Base-by-base conservation (phyloP, 2,113 vertebrate genomes). In the Tichodroma muraria region DNA sequence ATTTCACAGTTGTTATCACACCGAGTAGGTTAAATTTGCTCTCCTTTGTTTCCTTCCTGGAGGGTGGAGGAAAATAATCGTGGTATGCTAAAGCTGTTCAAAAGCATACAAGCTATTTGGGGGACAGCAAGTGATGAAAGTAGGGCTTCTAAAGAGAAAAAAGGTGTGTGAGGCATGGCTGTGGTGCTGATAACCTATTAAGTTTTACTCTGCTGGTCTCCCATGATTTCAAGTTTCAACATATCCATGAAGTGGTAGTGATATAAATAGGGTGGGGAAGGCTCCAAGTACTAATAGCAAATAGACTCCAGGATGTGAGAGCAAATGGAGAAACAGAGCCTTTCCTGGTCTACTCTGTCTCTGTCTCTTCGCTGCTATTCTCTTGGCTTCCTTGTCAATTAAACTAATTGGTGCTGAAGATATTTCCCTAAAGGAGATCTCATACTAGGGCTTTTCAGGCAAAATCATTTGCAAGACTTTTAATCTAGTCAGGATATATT, bases 321-420 rank as follows among this genome's bases (percentile, higher is more conserved):
- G 75, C 44, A 85, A 90, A 90, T 27, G 88, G 93, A 79, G 83
- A 94, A 96, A 76, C 4, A 12, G n/a, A 81, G 68, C 75, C 60
- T 90, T 88, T 85, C 66, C 85, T 75, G 61, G 84, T 65, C 71
- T 95, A 25, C 14, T 92, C 82, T 79, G 65, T 82, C 92, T 64
- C 93, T 97, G 96, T 95, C 69, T 65, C 93, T 83, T 97, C 2
- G 1, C 91, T 97, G 90, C 63, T 94, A 89, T 92, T 97, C 93
- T 97, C 89, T 94, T 44, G 38, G 76, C 96, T 97, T 94, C 82
- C 91, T 96, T 97, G 94, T 97, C 97, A 97, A 96, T 97, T 98
- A 98, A 97, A 95, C 91, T 98, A 98, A 97, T 98, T 97, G 97
- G 88, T 83, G 82, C 95, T 97, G 96, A 97, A 97, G 93, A 93